Percentiles rank a stretch among this genome's conserved stretches.
These are phyloP conservation scores for Corticium candelabrum DNA, from an alignment of 37 sponge, comb jelly and placozoan genomes.

Conservation along the genomic window DNA sequence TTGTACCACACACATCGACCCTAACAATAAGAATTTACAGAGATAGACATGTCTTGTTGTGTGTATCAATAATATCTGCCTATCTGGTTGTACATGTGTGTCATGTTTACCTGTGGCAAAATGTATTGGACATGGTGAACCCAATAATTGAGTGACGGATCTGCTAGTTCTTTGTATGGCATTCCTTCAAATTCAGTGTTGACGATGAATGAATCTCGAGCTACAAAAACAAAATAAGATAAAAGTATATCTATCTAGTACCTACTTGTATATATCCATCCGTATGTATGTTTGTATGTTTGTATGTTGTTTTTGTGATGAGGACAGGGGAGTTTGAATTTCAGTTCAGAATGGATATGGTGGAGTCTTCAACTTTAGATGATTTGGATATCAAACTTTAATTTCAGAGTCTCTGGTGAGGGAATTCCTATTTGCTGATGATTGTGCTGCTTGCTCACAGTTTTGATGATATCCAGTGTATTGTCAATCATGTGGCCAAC, in stretches of 20 bases:
- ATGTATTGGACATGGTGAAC: constrained; percentile 83
- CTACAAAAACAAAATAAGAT: neutral
- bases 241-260: neutral
- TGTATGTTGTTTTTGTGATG: too few species aligned
- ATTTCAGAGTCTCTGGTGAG: too few species aligned
- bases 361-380: too few species aligned
- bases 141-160: constrained; percentile 80
- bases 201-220: constrained; percentile 34
- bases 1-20: constrained; percentile 97
- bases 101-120: constrained; percentile 69
- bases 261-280: constrained; percentile 14
- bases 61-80: constrained; percentile 13
- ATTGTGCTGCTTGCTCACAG: too few species aligned
- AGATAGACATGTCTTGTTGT: constrained; percentile 5
- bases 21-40: constrained; percentile 25
- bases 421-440: too few species aligned
- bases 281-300: constrained; percentile 1
- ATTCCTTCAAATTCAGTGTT: constrained; percentile 78
- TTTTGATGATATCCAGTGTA: too few species aligned
- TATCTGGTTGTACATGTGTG: neutral
- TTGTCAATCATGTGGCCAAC: too few species aligned
- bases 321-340: too few species aligned
- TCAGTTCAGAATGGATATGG: too few species aligned
- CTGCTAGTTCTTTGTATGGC: constrained; percentile 63
- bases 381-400: too few species aligned